phyloP scores from a whole-genome alignment of 2,797 vertebrate genomes.

The Emydoidea blandingii region DNA sequence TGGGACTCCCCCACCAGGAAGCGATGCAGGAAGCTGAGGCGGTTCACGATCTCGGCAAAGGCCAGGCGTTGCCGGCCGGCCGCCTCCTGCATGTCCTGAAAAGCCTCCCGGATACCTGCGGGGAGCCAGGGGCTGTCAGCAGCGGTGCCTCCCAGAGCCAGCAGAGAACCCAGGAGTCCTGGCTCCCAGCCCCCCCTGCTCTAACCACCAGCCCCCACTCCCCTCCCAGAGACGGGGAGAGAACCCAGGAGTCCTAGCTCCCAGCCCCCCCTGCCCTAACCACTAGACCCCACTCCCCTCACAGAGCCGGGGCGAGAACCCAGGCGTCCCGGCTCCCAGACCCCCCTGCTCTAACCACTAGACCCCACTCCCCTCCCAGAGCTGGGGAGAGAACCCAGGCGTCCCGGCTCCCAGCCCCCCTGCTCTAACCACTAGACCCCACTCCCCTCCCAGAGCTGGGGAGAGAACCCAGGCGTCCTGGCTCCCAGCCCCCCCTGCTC shows the following conservation, averaged over 20 bases:
- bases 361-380: no score
- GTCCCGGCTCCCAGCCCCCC: neutral
- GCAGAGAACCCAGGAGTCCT: neutral
- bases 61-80: constrained; percentile 83
- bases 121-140: neutral
- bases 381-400: neutral
- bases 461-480: no score
- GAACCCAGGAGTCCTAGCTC: no score
- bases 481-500: no score
- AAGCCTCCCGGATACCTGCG: constrained; percentile 81
- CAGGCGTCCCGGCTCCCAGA: no score
- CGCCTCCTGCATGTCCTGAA: constrained; percentile 80
- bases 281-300: no score
- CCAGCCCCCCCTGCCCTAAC: no score
- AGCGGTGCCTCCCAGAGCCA: neutral
- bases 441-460: no score
- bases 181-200: neutral
- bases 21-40: constrained; percentile 83
- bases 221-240: no score
- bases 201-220: no score
- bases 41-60: constrained; percentile 84
- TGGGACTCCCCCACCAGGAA: constrained; percentile 83
- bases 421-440: no score
- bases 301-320: neutral
- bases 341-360: no score